Conservation (phyloP, 2,888 invertebrate species). For the Lasioglossum figueresi region DNA sequence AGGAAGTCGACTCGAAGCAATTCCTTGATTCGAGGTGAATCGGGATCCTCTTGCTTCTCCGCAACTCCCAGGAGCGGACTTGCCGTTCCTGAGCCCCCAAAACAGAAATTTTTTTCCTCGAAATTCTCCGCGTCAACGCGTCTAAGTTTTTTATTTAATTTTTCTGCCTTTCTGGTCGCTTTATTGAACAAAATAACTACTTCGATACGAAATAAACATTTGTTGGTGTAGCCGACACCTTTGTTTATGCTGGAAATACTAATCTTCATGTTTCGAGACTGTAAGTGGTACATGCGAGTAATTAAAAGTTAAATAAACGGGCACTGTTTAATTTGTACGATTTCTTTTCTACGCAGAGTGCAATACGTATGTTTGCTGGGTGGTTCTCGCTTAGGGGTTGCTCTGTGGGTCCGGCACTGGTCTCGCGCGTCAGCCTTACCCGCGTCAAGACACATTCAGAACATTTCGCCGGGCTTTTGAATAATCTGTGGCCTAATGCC, state of each 20-base stretch:
- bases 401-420: conserved; percentile 24
- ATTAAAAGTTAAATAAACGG: no score
- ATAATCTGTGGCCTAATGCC: conserved; percentile 75
- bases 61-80: conserved; percentile 14
- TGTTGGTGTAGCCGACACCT: no score
- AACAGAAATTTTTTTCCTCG: not conserved
- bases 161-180: no score
- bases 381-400: no score
- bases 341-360: not conserved
- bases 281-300: no score
- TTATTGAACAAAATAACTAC: no score
- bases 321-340: not conserved
- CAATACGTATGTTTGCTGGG: not conserved
- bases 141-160: no score
- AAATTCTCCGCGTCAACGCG: not conserved
- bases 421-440: conserved; percentile 38
- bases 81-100: not conserved
- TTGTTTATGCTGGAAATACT: no score
- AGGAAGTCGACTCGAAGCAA: conserved; percentile 65
- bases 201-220: no score
- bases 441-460: conserved; percentile 59
- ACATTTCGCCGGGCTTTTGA: conserved; percentile 65
- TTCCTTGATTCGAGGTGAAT: conserved; percentile 69
- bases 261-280: no score
- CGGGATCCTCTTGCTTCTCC: conserved; percentile 38